These are phyloP conservation scores for Drosophila atroscutellata DNA, from an alignment of 2,888 invertebrate genomes.

Conservation along the genomic window DNA sequence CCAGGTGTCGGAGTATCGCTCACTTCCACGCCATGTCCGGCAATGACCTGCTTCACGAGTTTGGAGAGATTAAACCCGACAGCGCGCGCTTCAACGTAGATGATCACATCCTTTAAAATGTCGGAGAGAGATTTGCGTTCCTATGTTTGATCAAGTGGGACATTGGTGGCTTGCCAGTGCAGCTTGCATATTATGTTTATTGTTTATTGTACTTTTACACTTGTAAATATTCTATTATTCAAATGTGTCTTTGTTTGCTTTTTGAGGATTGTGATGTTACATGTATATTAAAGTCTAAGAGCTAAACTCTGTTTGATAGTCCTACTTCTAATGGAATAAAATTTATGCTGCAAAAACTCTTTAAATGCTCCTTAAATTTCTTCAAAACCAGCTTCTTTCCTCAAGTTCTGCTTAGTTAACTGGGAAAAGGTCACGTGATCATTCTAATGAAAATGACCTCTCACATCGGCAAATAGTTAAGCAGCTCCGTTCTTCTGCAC, in stretches of 20 bases:
- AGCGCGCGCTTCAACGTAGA: slow-evolving; percentile 84
- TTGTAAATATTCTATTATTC: slow-evolving; percentile 37
- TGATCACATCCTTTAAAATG: slow-evolving; percentile 80
- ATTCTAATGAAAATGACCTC: slow-evolving; percentile 89
- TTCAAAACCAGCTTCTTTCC: slow-evolving; percentile 98
- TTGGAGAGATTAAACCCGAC: slow-evolving; percentile 43
- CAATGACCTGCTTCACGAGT: slow-evolving; percentile 82
- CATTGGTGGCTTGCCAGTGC: no score
- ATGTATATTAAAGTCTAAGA: slow-evolving; percentile 40
- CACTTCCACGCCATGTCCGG: slow-evolving; percentile 82
- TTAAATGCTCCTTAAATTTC: slow-evolving; percentile 92
- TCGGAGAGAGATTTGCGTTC: slow-evolving; percentile 81
- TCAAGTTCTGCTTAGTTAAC: slow-evolving; percentile 90
- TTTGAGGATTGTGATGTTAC: slow-evolving; percentile 8
- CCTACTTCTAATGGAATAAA: slow-evolving; percentile 52
- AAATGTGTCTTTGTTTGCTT: slow-evolving; percentile 15
- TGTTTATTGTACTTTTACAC: slow-evolving; percentile 48
- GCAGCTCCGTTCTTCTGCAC: slow-evolving; percentile 96
- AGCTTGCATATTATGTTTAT: no score
- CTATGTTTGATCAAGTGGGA: slow-evolving; percentile 34
- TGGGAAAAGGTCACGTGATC: slow-evolving; percentile 90
- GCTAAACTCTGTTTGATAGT: slow-evolving; percentile 28
- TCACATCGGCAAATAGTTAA: slow-evolving; percentile 93
- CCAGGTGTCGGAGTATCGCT: slow-evolving; percentile 84
- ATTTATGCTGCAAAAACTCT: slow-evolving; percentile 38